A percentile compares a stretch with the other conserved stretches of the same genome.
Evolutionary conservation across 2,888 invertebrate genomes (phyloP).

Genomic region (Exocentrus adspersus): DNA sequence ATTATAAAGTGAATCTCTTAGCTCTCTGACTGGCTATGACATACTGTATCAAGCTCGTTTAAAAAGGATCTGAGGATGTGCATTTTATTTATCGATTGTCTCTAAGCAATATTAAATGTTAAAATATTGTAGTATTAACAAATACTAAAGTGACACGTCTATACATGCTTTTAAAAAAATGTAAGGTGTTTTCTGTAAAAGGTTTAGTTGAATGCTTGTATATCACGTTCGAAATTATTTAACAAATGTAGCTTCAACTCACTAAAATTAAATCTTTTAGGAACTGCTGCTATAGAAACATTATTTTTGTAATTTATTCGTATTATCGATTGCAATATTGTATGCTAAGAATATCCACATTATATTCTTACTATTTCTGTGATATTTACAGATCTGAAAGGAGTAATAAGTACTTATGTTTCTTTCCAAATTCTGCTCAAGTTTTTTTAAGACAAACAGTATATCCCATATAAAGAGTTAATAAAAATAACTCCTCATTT

Average conservation of each 20-base stretch:
- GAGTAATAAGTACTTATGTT: no score
- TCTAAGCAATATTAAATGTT: constrained; percentile 41
- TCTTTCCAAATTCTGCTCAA: no score
- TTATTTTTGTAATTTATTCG: not conserved
- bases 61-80: constrained; percentile 16
- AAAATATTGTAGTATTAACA: constrained; percentile 34
- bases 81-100: constrained; percentile 30
- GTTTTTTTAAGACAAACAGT: no score
- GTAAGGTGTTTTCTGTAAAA: constrained; percentile 28
- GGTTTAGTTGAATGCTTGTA: constrained; percentile 26
- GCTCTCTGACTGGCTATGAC: constrained; percentile 25
- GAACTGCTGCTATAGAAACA: no score
- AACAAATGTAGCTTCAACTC: no score
- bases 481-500: no score
- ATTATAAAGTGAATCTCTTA: constrained; percentile 26
- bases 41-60: constrained; percentile 14
- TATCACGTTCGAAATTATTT: constrained; percentile 37
- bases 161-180: constrained; percentile 32
- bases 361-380: constrained; percentile 22
- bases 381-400: constrained; percentile 30
- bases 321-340: not conserved
- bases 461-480: no score
- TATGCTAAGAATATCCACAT: constrained; percentile 19
- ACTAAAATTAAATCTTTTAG: no score
- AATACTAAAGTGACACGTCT: constrained; percentile 33